Evolutionary conservation across 2,113 vertebrate genomes (phyloP), one percentile per base, ranked within the genome.

Genomic region (Puffinus mauretanicus): DNA sequence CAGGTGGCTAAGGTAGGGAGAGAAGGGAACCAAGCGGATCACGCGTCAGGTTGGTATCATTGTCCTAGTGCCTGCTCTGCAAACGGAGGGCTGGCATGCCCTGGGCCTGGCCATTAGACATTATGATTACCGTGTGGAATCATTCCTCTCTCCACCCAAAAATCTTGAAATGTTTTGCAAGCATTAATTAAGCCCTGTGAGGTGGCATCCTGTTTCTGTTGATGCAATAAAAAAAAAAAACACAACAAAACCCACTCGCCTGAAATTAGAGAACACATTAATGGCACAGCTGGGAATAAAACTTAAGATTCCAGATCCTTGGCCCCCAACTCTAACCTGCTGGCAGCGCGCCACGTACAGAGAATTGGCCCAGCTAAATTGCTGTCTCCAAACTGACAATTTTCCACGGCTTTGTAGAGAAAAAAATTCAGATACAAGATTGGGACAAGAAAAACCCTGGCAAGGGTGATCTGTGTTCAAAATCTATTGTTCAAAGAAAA

Each of bases 271-370:
- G 52, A 69, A 46, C 20, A 90, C 78, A 42, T 60, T 67, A 88
- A 22, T 60, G 34, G 55, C 40, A 90, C 13, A 15, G 11, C 16
- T 92, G 52, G 30, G 55, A 95, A 86, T 67, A 92, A 64, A 91
- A 78, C 13, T 42, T 36, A 32, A 51, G 38, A 90, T 80, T 78
- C 29, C 32, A 66, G 32, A 75, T 67, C 36, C 57, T 52, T 90
- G 26, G 20, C 18, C 51, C 34, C 27, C 19, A 69, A 13, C 25
- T 60, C 20, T 78, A 86, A 75, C 13, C 64, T 86, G 18, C 16
- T 84, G 44, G 34, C 29, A 71, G 32, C 2, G 1, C 0, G 7
- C 13, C 58, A 40, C 0, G 0, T 21, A 55, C 32, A 75, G 34
- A 89, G 66, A 81, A 71, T 12, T 44, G 32, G 84, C 64, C 36